Evolutionary conservation across 2,113 vertebrate genomes (phyloP), one percentile per base, ranked within the genome.

Genomic region (Pholis gunnellus): DNA sequence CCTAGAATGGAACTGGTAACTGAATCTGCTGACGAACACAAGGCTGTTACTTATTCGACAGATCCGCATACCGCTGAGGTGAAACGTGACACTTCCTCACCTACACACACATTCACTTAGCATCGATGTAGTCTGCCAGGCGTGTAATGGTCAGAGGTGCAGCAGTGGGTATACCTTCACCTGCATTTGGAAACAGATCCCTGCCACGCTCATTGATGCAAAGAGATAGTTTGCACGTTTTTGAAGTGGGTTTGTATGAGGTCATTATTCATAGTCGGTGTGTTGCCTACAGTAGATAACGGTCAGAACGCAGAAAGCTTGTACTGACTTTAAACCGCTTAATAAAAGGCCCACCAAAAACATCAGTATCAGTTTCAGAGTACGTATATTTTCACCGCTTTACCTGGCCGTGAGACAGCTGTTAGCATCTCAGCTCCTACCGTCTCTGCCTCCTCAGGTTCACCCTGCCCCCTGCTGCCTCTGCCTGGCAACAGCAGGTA

Each of bases 391-490:
- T 22, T 9, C 48, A 18, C 48, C 20, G 48, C 20, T 57, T 20
- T 27, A 15, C 25, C 54, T 14, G n/a, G 9, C 52, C 22, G 3
- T 56, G 22, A n/a, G 22, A 25, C 22, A 10, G 54, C 22, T 11
- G n/a, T 27, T 6, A 50, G 9, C n/a, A 6, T 6, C 56, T 59
- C 54, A 11, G n/a, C 25, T 25, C n/a, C 11, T 11, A 11, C 52
- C 54, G 4, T 60, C 31, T 92, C 61, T 92, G 85, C 70, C 60
- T 66, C 65, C 22, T 17, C 83, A 99, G 98, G 97, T 46, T 95
- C 96, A 4, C 97, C 97, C 63, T 97, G 97, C 78, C 96, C 98
- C 64, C 94, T 99, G 91, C 90, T 99, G 93, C 97, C 98, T 75
- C 95, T 98, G 85, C 97, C 98, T 0, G 85, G 91, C 57, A 95